Evolutionary conservation across 2,888 invertebrate species (phyloP).

Genomic region (Phalera bucephala): DNA sequence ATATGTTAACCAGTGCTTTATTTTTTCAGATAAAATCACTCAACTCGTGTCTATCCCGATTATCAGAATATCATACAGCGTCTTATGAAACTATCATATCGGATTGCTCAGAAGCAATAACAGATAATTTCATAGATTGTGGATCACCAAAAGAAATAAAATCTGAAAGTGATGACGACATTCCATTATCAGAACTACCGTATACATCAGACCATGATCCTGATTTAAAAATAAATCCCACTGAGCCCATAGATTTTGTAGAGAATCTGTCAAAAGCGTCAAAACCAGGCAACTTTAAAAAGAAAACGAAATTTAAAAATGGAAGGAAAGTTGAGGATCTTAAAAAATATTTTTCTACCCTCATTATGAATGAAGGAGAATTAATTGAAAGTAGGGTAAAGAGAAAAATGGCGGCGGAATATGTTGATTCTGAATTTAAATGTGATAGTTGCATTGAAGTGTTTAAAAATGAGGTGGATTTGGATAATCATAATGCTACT

Average conservation of each 20-base stretch:
- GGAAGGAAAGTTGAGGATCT: slow-evolving; percentile 6
- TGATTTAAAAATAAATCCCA: no score
- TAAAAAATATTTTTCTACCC: slow-evolving; percentile 28
- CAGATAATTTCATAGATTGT: slow-evolving; percentile 53
- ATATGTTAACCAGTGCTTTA: no score
- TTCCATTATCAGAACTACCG: slow-evolving; percentile 46
- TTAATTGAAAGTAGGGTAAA: slow-evolving; percentile 27
- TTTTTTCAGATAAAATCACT: slow-evolving; percentile 32
- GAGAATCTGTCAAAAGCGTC: slow-evolving; percentile 1
- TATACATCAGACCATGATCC: not conserved
- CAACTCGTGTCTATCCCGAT: slow-evolving; percentile 28
- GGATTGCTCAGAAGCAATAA: not conserved
- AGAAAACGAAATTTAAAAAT: slow-evolving; percentile 18
- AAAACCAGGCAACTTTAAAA: slow-evolving; percentile 12
- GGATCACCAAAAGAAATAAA: slow-evolving; percentile 33
- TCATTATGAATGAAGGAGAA: slow-evolving; percentile 31
- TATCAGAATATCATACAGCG: slow-evolving; percentile 25
- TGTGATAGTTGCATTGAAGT: slow-evolving; percentile 49
- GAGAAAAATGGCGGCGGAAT: slow-evolving; percentile 24
- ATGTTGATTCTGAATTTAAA: slow-evolving; percentile 32
- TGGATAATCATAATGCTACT: slow-evolving; percentile 37
- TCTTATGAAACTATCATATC: slow-evolving; percentile 8
- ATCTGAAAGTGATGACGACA: slow-evolving; percentile 45
- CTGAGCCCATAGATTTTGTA: no score
- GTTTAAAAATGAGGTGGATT: slow-evolving; percentile 33